phyloP scores from a whole-genome alignment of 2,797 vertebrate species.

The Myripristis jacobus region DNA sequence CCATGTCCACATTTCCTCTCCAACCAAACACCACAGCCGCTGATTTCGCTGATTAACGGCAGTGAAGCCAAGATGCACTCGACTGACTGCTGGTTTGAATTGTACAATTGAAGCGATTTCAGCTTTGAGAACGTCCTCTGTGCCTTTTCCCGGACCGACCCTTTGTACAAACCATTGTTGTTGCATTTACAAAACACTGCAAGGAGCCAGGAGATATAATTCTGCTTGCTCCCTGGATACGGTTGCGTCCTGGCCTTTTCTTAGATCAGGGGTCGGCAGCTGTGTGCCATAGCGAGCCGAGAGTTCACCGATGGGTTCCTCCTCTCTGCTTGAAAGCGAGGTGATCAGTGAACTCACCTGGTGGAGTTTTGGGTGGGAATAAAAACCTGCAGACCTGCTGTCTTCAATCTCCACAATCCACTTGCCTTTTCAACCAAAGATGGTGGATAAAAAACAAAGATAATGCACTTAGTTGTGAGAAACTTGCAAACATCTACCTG shows the following conservation, averaged over 20 bases:
- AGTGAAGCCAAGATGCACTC: constrained; percentile 7
- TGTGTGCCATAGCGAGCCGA: too few relatives aligned
- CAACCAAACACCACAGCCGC: constrained; percentile 41
- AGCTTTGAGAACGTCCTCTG: constrained; percentile 7
- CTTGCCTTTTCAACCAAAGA: constrained; percentile 13
- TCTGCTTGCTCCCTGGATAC: constrained; percentile 23
- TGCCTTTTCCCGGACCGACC: constrained; percentile 26
- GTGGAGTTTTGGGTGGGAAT: too few relatives aligned
- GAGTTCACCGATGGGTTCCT: too few relatives aligned
- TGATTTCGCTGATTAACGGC: constrained; percentile 21
- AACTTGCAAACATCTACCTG: too few relatives aligned
- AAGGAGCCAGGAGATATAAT: constrained; percentile 31
- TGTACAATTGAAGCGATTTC: constrained; percentile 36
- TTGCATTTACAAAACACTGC: constrained; percentile 36
- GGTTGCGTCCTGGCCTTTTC: constrained; percentile 23
- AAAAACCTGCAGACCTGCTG: too few relatives aligned
- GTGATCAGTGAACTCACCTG: too few relatives aligned
- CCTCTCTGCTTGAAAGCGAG: too few relatives aligned
- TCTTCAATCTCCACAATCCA: neutral
- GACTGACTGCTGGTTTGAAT: constrained; percentile 14
- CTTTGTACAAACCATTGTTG: neutral
- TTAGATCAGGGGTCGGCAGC: too few relatives aligned
- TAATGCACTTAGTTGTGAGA: too few relatives aligned
- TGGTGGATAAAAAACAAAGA: too few relatives aligned
- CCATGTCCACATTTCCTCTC: constrained; percentile 16